A percentile compares a stretch with the other conserved stretches of the same genome.
Evolutionary conservation across 2,797 vertebrate genomes (phyloP).

Genomic region (Myotis myotis): DNA sequence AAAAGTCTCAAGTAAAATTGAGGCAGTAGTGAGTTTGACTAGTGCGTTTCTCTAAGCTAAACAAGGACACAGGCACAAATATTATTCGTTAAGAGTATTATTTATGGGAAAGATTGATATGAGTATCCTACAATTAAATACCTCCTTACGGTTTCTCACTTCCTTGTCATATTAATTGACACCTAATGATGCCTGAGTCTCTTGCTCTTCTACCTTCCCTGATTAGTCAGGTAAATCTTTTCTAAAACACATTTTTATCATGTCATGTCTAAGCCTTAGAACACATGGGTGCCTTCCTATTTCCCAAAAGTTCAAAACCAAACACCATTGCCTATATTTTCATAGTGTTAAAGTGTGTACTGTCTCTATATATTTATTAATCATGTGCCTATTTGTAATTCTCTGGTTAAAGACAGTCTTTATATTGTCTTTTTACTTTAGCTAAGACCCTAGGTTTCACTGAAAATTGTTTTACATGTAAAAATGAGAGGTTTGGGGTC

Average conservation of each 20-base stretch:
- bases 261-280: no score
- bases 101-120: neutral
- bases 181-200: neutral
- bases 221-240: neutral
- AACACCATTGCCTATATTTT: neutral
- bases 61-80: neutral
- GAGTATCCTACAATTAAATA: neutral
- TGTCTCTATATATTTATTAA: neutral
- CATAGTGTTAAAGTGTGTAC: neutral
- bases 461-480: neutral
- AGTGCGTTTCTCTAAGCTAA: neutral
- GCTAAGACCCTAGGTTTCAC: neutral
- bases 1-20: slow-evolving; percentile 20
- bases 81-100: neutral
- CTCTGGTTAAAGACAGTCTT: neutral
- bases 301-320: neutral
- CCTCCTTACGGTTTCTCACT: neutral
- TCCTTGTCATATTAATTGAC: neutral
- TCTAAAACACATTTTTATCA: neutral
- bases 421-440: neutral
- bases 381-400: neutral
- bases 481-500: neutral
- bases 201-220: neutral
- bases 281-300: neutral
- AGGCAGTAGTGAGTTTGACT: neutral